phyloP scores from a whole-genome alignment of 2,113 vertebrate genomes.

The Malurus melanocephalus region DNA sequence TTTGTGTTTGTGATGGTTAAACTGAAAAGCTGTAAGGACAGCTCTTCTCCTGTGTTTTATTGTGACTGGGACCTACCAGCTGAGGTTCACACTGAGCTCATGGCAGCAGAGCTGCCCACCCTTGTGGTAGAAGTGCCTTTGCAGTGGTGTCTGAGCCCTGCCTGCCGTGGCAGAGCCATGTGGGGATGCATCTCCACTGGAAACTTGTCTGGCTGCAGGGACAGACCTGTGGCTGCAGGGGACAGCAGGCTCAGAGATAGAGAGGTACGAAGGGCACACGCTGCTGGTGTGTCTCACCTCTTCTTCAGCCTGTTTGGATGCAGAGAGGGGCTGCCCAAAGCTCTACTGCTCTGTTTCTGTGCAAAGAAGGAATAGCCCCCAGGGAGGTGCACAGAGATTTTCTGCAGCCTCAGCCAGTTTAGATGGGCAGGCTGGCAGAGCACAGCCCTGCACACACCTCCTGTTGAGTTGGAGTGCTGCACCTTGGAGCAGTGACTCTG shows the following conservation, averaged over 20 bases:
- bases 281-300: neutral
- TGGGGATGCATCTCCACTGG: neutral
- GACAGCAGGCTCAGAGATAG: rapidly evolving
- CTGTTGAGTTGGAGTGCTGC: neutral
- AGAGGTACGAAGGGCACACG: neutral
- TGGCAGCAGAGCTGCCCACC: neutral
- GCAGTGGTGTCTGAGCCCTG: neutral
- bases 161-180: rapidly evolving
- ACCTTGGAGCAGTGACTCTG: neutral
- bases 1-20: neutral
- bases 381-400: neutral
- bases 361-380: neutral
- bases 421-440: neutral
- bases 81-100: neutral
- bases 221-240: neutral
- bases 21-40: neutral
- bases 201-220: neutral
- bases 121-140: neutral
- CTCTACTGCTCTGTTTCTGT: neutral
- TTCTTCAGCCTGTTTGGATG: neutral
- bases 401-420: neutral
- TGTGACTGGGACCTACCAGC: neutral
- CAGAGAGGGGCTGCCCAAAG: neutral
- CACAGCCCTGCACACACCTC: neutral
- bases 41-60: neutral